Conservation (phyloP, 2,888 invertebrate genomes). For the Plusia festucae region DNA sequence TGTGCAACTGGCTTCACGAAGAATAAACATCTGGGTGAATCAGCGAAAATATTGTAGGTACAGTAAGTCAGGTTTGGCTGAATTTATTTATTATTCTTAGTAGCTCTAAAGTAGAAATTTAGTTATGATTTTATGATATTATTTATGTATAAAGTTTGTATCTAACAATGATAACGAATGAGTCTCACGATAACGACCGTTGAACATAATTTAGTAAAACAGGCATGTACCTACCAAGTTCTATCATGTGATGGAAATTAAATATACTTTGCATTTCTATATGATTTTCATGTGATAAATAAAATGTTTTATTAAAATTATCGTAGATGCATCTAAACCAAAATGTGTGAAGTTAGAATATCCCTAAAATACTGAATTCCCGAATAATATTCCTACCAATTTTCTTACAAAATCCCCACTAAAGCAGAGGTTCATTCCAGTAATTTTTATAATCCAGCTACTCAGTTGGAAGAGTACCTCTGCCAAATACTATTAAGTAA, state of each 20-base stretch:
- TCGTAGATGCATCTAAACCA: not conserved
- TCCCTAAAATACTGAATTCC: conserved; percentile 19
- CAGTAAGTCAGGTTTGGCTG: no score
- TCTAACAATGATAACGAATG: not conserved
- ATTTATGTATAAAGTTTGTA: not conserved
- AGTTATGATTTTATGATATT: not conserved
- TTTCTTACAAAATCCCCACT: conserved; percentile 23
- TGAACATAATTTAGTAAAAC: not conserved
- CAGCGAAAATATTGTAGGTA: conserved; percentile 11
- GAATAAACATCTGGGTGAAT: conserved; percentile 38
- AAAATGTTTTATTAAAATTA: no score
- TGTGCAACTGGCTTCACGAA: conserved; percentile 18
- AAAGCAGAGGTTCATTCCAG: no score
- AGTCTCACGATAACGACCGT: not conserved
- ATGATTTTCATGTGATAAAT: no score
- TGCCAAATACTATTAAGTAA: conserved; percentile 79
- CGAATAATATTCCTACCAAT: conserved; percentile 26
- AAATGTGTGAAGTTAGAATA: not conserved
- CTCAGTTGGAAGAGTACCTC: conserved; percentile 61
- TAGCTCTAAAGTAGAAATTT: not conserved
- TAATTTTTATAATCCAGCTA: conserved; percentile 63
- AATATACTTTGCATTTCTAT: no score
- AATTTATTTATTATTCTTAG: no score
- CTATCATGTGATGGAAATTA: no score
- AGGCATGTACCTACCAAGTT: no score